These are phyloP conservation scores for Emys orbicularis DNA, from an alignment of 2,797 vertebrate species.

Conservation along the genomic window DNA sequence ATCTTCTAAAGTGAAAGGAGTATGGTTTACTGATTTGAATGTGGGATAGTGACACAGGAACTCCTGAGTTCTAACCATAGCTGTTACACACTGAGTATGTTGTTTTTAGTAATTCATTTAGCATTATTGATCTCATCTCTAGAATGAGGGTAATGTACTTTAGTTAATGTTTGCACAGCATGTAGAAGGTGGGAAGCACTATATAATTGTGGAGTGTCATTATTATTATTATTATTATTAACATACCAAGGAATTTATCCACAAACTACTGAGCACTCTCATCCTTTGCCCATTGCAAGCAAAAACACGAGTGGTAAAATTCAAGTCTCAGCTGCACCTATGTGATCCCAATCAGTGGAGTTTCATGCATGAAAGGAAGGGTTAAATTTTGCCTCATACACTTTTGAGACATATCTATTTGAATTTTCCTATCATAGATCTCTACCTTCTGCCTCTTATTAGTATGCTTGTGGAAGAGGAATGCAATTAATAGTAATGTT, in stretches of 20 bases:
- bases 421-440: neutral
- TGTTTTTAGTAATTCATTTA: neutral
- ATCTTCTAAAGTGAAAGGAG: neutral
- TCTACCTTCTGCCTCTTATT: neutral
- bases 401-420: neutral
- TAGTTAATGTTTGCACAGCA: neutral
- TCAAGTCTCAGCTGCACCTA: neutral
- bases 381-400: neutral
- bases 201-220: neutral
- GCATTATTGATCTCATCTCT: neutral
- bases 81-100: neutral
- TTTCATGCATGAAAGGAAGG: neutral
- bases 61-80: no score
- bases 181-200: neutral
- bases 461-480: neutral
- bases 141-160: neutral
- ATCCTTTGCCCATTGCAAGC: neutral
- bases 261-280: neutral
- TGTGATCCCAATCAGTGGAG: neutral
- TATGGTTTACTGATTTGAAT: neutral
- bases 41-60: no score
- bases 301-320: neutral
- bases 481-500: neutral
- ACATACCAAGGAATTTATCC: neutral
- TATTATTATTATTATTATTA: neutral